Percentiles rank a stretch among this genome's conserved stretches.
Conservation (phyloP, 2,113 vertebrate genomes). For the Colaptes auratus region DNA sequence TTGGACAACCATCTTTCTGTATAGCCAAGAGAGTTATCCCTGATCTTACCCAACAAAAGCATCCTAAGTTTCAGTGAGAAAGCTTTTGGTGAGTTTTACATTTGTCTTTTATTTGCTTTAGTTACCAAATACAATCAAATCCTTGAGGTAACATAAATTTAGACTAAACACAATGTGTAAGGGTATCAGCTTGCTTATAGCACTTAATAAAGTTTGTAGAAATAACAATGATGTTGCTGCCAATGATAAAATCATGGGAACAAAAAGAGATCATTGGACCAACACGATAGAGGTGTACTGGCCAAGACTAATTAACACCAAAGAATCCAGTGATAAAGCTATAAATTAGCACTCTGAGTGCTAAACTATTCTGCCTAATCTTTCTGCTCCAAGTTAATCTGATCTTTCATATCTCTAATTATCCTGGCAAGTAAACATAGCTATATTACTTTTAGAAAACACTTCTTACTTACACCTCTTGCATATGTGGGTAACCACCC, state of each 20-base stretch:
- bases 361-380: not conserved
- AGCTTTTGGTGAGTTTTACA: not conserved
- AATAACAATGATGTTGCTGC: not conserved
- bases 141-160: not conserved
- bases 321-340: not conserved
- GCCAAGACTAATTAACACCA: not conserved
- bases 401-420: not conserved
- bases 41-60: not conserved
- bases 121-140: not conserved
- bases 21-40: not conserved
- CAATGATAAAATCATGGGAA: not conserved
- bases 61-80: not conserved
- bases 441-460: not conserved
- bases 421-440: not conserved
- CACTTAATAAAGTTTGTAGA: not conserved
- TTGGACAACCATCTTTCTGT: not conserved
- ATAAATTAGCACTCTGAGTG: not conserved
- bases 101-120: not conserved
- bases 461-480: not conserved
- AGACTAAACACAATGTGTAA: not conserved
- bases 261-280: not conserved
- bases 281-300: not conserved
- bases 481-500: not conserved
- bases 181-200: not conserved
- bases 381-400: not conserved